Percentiles rank a stretch among this genome's conserved stretches.
phyloP scores from a whole-genome alignment of 2,888 invertebrate species.

The Heliconius ethilla region DNA sequence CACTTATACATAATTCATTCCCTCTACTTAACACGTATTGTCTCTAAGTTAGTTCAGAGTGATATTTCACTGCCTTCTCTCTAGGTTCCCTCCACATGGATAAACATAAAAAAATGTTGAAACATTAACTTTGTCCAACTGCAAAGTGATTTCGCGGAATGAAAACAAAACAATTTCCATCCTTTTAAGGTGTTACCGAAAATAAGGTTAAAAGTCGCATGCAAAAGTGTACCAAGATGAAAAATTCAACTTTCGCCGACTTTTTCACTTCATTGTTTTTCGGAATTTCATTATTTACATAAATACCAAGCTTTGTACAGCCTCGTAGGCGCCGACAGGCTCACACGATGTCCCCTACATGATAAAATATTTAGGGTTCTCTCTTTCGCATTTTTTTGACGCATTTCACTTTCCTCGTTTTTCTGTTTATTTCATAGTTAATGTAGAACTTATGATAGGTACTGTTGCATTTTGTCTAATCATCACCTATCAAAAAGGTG shows the following conservation, averaged over 20 bases:
- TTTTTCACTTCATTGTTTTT: conserved; percentile 74
- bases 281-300: conserved; percentile 79
- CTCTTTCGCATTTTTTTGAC: conserved; percentile 29
- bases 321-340: conserved; percentile 73
- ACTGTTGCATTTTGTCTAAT: no score
- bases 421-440: not conserved
- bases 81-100: not conserved
- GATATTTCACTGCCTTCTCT: not conserved
- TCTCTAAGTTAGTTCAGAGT: no score
- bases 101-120: not conserved
- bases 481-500: no score
- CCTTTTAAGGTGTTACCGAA: conserved; percentile 38
- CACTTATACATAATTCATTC: no score
- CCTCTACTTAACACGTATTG: no score
- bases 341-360: conserved; percentile 41
- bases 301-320: conserved; percentile 77
- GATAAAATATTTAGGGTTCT: conserved; percentile 38
- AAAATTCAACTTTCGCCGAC: conserved; percentile 74
- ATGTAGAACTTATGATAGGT: not conserved
- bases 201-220: conserved; percentile 49
- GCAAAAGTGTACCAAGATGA: conserved; percentile 65
- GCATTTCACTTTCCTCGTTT: not conserved
- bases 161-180: conserved; percentile 34
- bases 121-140: conserved; percentile 1
- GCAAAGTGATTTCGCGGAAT: conserved; percentile 13